phyloP scores from a whole-genome alignment of 2,888 invertebrate genomes.

The Hemistola chrysoprasaria region DNA sequence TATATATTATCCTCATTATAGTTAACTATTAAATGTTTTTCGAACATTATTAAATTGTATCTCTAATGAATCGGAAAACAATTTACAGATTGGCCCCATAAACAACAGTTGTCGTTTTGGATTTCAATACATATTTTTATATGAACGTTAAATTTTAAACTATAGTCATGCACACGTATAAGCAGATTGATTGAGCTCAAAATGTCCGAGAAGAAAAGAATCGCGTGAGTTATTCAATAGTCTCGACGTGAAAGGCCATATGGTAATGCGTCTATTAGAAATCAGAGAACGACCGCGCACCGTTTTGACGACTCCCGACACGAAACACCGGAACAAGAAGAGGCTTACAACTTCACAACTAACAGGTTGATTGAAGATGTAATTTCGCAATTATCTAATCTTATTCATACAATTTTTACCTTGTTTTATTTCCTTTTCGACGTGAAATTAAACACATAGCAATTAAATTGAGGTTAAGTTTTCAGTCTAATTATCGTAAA shows the following conservation, averaged over 20 bases:
- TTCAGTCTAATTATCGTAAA: no score
- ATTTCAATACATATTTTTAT: no score
- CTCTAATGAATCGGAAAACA: no score
- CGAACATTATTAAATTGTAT: no score
- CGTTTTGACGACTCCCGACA: slow-evolving; percentile 41
- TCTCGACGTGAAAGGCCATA: slow-evolving; percentile 70
- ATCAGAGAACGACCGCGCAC: slow-evolving; percentile 50
- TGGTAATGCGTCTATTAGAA: slow-evolving; percentile 72
- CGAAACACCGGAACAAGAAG: slow-evolving; percentile 40
- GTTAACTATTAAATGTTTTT: neutral
- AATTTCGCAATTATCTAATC: no score
- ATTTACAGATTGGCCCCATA: no score
- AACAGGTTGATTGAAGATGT: slow-evolving; percentile 34
- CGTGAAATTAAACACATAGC: no score
- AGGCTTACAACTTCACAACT: slow-evolving; percentile 30
- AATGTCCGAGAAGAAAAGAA: slow-evolving; percentile 15
- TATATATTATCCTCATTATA: slow-evolving; percentile 14
- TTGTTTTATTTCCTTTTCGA: no score
- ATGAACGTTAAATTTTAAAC: neutral
- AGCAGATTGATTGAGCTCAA: slow-evolving; percentile 11
- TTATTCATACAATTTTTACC: no score
- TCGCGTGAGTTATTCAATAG: slow-evolving; percentile 63
- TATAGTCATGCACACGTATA: slow-evolving; percentile 2
- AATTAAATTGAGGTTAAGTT: no score
- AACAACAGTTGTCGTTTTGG: no score